Evolutionary conservation across 2,888 invertebrate genomes (phyloP).

Genomic region (Tachystola acroxantha): DNA sequence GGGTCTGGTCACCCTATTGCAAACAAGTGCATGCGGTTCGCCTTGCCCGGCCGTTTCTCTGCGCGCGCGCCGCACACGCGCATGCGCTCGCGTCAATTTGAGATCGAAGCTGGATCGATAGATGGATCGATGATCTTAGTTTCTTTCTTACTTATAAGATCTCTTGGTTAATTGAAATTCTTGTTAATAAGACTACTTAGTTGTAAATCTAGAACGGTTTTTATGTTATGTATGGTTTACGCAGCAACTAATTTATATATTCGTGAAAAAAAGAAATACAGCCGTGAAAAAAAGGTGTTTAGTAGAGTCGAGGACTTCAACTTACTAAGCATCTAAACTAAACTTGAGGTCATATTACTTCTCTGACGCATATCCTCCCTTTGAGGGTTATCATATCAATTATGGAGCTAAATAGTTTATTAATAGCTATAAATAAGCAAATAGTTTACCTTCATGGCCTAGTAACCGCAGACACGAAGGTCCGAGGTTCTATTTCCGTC

Average conservation of each 20-base stretch:
- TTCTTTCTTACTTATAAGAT: constrained; percentile 9
- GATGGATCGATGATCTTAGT: constrained; percentile 20
- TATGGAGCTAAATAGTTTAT: too few species aligned
- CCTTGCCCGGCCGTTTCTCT: constrained; percentile 59
- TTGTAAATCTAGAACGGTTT: not conserved
- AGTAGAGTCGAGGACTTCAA: too few species aligned
- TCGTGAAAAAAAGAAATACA: too few species aligned
- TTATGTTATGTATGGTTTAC: too few species aligned
- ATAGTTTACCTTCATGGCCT: not conserved
- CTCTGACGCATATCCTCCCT: too few species aligned
- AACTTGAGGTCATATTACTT: too few species aligned
- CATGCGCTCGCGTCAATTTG: constrained; percentile 15
- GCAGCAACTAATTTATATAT: too few species aligned
- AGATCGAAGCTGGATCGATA: constrained; percentile 15
- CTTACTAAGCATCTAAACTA: too few species aligned
- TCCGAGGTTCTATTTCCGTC: not conserved
- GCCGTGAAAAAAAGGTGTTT: too few species aligned
- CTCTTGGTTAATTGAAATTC: constrained; percentile 1
- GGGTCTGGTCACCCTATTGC: constrained; percentile 35
- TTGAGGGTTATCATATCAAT: too few species aligned
- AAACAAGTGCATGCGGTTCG: constrained; percentile 53
- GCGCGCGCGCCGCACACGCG: constrained; percentile 28
- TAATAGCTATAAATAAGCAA: too few species aligned
- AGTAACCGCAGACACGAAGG: not conserved
- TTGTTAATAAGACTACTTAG: not conserved